phyloP scores from a whole-genome alignment of 2,113 vertebrate species.

The Anarrhichthys ocellatus region DNA sequence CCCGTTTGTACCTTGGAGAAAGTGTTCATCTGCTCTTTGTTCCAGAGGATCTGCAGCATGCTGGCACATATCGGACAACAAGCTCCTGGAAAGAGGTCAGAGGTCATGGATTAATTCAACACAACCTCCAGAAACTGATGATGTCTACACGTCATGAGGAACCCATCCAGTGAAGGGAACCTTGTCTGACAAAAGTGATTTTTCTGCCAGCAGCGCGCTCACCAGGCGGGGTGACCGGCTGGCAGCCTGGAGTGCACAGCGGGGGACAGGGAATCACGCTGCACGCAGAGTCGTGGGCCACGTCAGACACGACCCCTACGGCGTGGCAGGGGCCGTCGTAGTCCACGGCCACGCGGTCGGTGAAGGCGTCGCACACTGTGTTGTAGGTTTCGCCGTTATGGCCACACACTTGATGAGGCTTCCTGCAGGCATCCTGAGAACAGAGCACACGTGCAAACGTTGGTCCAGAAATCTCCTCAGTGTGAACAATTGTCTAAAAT shows the following conservation, averaged over 20 bases:
- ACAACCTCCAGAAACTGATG: background rate
- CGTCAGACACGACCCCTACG: constrained; percentile 85
- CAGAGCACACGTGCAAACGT: background rate
- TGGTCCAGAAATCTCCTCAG: too few relatives aligned
- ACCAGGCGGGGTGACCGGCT: constrained; percentile 91
- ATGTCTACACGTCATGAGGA: background rate
- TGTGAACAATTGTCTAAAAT: too few relatives aligned
- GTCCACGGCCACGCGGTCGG: constrained; percentile 91
- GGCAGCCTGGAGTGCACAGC: constrained; percentile 84
- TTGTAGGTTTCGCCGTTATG: constrained; percentile 93
- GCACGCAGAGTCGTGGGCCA: constrained; percentile 85
- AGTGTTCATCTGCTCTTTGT: constrained; percentile 92
- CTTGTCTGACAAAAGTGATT: background rate
- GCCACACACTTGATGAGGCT: constrained; percentile 86
- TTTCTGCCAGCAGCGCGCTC: constrained; percentile 28
- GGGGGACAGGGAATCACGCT: constrained; percentile 86
- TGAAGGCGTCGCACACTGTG: constrained; percentile 91
- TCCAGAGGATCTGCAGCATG: constrained; percentile 94
- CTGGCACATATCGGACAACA: constrained; percentile 97
- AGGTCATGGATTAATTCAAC: constrained; percentile 6
- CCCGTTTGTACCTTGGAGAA: constrained; percentile 89
- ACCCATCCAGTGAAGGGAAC: background rate
- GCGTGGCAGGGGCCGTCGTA: constrained; percentile 90
- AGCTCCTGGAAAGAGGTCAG: constrained; percentile 84
- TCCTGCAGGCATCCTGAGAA: constrained; percentile 85